Evolutionary conservation across 2,113 vertebrate genomes (phyloP), one percentile per base, ranked within the genome.

Genomic region (Oreochromis spilurus): DNA sequence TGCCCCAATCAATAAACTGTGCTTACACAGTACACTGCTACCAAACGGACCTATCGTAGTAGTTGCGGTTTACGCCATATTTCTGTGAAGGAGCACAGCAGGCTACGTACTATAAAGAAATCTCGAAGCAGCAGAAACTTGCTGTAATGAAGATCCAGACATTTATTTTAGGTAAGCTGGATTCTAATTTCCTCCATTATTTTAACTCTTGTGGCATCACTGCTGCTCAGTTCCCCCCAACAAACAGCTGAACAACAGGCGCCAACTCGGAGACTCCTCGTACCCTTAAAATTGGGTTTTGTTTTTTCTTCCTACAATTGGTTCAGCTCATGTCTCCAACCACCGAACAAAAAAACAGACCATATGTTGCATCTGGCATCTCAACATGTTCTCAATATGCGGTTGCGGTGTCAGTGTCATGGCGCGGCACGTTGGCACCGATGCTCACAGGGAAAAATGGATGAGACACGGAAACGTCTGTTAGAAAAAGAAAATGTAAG

Each of bases 401-500:
- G 16, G 77, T 84, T 91, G 45, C 6, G 2, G 26, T 58, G 86
- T 88, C 82, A 9, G 84, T 58, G 83, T 87, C 21, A 17, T 4
- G 24, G 75, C 43, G 1, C 3, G 2, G 9, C 78, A 3, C 8
- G 38, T 43, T n/a, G 83, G 60, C 79, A 19, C 4, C 12, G 72
- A 65, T 34, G 2, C 53, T 45, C 21, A 4, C 36, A 0, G 17
- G 17, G 54, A 62, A 67, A 84, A 86, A 58, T 12, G 79, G 62
- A 88, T 82, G 85, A 89, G 21, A 48, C 6, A 67, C 70, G 14
- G 82, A 67, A 53, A 78, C 62, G 86, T 70, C 89, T 62, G 77
- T 60, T 60, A 10, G 24, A 11, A 62, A 62, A 62, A 19, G 4
- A 57, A 7, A 10, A 11, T 8, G 7, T 36, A 36, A 1, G 17